Conservation (phyloP, 1,140 invertebrate genomes). For the Lepidotrigona ventralis region DNA sequence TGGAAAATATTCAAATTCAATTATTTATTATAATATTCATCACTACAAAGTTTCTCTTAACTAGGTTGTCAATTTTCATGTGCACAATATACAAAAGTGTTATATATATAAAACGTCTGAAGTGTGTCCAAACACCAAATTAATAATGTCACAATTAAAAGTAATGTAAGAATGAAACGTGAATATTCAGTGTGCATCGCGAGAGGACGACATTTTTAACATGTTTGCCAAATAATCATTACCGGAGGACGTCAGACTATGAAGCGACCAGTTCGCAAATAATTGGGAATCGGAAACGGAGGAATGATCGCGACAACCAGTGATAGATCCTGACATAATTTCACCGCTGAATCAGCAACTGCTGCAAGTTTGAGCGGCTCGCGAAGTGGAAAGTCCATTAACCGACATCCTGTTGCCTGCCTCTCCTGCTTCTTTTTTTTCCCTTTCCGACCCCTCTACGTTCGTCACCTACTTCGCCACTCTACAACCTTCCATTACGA, state of each 20-base stretch:
- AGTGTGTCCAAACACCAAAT: background rate
- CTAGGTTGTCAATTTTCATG: too few relatives aligned
- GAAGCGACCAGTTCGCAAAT: background rate
- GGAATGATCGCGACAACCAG: conserved; percentile 4
- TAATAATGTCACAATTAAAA: background rate
- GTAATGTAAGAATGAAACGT: too few relatives aligned
- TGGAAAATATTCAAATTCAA: too few relatives aligned
- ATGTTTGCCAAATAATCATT: background rate
- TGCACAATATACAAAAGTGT: too few relatives aligned
- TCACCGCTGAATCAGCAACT: conserved; percentile 60
- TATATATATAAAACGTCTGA: too few relatives aligned
- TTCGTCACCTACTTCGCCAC: background rate
- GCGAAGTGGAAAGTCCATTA: conserved; percentile 56
- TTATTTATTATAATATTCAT: too few relatives aligned
- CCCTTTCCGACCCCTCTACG: background rate
- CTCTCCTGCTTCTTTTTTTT: conserved; percentile 31
- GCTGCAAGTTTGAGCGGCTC: conserved; percentile 34
- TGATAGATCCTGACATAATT: conserved; percentile 53
- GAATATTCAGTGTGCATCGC: too few relatives aligned
- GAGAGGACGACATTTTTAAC: too few relatives aligned
- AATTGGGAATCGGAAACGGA: background rate
- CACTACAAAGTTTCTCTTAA: too few relatives aligned
- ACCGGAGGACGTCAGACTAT: too few relatives aligned
- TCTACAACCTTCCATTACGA: conserved; percentile 34
- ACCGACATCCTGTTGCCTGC: conserved; percentile 40